A percentile compares a stretch with the other conserved stretches of the same genome.
Conservation (phyloP, 2,113 vertebrate species). For the Ictalurus furcatus region DNA sequence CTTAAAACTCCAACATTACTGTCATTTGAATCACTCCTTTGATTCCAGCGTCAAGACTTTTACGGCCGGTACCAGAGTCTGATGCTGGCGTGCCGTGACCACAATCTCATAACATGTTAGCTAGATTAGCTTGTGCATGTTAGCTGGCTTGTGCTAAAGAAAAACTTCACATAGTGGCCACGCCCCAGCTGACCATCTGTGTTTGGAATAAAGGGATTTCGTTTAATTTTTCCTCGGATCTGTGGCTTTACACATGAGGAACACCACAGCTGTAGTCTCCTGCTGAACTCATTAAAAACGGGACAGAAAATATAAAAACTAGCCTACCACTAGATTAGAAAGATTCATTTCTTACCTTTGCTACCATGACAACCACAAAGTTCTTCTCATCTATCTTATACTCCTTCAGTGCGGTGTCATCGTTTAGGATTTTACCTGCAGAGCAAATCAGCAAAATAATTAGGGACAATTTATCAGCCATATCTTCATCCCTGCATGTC, state of each 20-base stretch:
- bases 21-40: background rate
- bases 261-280: background rate
- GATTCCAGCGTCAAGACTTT: background rate
- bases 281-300: background rate
- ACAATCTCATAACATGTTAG: background rate
- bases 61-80: background rate
- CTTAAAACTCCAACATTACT: background rate
- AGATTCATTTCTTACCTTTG: conserved; percentile 79
- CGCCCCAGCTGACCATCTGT: background rate
- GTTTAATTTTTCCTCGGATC: background rate
- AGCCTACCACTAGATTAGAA: background rate
- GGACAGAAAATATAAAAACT: background rate
- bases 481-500: background rate
- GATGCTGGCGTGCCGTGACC: background rate
- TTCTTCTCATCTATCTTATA: conserved; percentile 98
- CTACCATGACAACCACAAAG: conserved; percentile 97
- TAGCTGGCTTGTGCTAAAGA: background rate
- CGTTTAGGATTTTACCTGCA: conserved; percentile 92
- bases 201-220: background rate
- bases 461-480: background rate
- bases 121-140: background rate
- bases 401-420: conserved; percentile 91
- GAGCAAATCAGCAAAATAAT: conserved; percentile 50
- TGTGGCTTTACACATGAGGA: background rate
- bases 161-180: background rate